phyloP scores from a whole-genome alignment of 2,888 invertebrate genomes.

The Allophyes oxyacanthae region DNA sequence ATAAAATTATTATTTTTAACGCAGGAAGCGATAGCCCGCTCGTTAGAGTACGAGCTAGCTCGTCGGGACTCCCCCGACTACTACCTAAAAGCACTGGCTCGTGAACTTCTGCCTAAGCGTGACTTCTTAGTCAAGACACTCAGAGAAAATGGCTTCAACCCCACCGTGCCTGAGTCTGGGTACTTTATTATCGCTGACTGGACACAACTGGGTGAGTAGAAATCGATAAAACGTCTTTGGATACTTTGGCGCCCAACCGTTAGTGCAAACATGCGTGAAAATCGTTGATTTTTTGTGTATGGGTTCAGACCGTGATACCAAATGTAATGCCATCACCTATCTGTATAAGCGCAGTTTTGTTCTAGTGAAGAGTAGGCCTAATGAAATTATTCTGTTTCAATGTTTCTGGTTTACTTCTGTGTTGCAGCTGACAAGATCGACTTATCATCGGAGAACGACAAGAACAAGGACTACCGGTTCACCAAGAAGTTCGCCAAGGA shows the following conservation, averaged over 20 bases:
- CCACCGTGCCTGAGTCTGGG: slow-evolving; percentile 98
- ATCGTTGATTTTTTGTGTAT: too few species aligned
- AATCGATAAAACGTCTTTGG: too few species aligned
- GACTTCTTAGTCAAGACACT: slow-evolving; percentile 94
- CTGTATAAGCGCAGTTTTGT: too few species aligned
- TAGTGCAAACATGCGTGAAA: too few species aligned
- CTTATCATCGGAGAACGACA: slow-evolving; percentile 91
- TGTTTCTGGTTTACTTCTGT: too few species aligned
- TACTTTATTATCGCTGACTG: slow-evolving; percentile 99
- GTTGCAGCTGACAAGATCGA: slow-evolving; percentile 90
- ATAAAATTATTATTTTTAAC: slow-evolving; percentile 18
- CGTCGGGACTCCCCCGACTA: slow-evolving; percentile 93
- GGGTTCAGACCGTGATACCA: too few species aligned
- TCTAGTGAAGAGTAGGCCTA: too few species aligned
- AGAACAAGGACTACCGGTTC: slow-evolving; percentile 96
- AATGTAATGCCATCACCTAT: too few species aligned
- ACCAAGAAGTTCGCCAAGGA: slow-evolving; percentile 98
- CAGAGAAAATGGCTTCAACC: slow-evolving; percentile 94
- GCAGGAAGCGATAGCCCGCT: slow-evolving; percentile 97
- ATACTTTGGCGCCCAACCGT: too few species aligned
- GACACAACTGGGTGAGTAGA: slow-evolving; percentile 91
- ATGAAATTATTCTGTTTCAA: too few species aligned
- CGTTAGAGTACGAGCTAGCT: slow-evolving; percentile 95
- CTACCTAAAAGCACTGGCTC: slow-evolving; percentile 94
- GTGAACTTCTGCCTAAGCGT: slow-evolving; percentile 93